Percentiles rank a stretch among this genome's conserved stretches.
Evolutionary conservation across 2,888 invertebrate genomes (phyloP).

Genomic region (Sialis fuliginosa): DNA sequence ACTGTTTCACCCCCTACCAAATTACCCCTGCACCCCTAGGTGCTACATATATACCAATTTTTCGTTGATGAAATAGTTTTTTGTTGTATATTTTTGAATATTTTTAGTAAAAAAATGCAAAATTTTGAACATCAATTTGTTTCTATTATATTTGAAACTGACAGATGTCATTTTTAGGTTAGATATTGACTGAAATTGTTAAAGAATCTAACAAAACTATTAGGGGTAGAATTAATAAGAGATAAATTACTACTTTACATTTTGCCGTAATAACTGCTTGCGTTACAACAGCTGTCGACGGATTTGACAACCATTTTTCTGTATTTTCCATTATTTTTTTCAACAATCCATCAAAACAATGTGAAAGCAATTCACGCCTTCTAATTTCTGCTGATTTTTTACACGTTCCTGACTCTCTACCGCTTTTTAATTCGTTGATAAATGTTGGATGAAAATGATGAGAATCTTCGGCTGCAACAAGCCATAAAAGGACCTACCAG

Average conservation of each 20-base stretch:
- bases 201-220: too few species aligned
- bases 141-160: too few species aligned
- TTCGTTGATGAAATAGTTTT: too few species aligned
- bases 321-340: slow-evolving; percentile 37
- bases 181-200: too few species aligned
- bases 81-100: too few species aligned
- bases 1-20: too few species aligned
- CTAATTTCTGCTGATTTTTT: slow-evolving; percentile 54
- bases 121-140: too few species aligned
- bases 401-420: slow-evolving; percentile 49
- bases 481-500: slow-evolving; percentile 52
- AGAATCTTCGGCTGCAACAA: slow-evolving; percentile 66
- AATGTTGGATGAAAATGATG: slow-evolving; percentile 70
- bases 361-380: slow-evolving; percentile 48
- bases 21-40: too few species aligned
- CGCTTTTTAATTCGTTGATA: slow-evolving; percentile 52
- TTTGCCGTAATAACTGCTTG: slow-evolving; percentile 47
- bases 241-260: neutral
- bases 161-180: too few species aligned
- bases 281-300: slow-evolving; percentile 48
- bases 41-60: too few species aligned
- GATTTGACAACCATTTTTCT: slow-evolving; percentile 47
- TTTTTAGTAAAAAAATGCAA: too few species aligned
- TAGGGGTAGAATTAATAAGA: too few species aligned
- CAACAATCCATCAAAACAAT: slow-evolving; percentile 40